Base-by-base conservation (phyloP, 1,140 invertebrate genomes). In the Goniozus legneri region DNA sequence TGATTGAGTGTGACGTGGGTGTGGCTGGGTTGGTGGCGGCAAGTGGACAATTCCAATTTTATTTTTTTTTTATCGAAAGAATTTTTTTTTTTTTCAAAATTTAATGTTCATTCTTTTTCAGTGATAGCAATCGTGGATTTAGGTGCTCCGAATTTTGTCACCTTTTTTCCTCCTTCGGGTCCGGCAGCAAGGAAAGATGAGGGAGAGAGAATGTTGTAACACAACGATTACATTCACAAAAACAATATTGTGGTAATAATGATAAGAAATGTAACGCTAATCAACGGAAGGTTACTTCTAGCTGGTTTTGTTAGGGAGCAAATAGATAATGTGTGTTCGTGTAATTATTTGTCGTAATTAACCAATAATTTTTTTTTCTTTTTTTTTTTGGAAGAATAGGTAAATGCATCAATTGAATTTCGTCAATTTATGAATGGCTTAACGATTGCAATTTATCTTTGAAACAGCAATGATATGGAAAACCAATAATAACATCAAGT, bases 91-190 rank as follows among this genome's bases (percentile, higher is more conserved):
- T 51, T 43, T 35, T 56, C 33, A 48, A n/a, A n/a, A n/a, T n/a
- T n/a, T n/a, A n/a, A n/a, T n/a, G n/a, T n/a, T 43, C 22, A 53
- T 35, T 43, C 24, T 50, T 47, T 54, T 27, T 27, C 24, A 50
- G 64, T 68, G 68, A 64, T 71, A 63, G 58, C 65, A 71, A 76
- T 76, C 54, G 62, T 75, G 68, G 64, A 69, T 64, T 71, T 75
- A 81, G 76, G 75, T 78, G 77, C 76, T 79, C 76, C 80, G 73
- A 75, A 79, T 75, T 73, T 77, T 78, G 81, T 83, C 82, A 83
- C 82, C 82, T 84, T 83, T 83, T 82, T 80, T 82, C 81, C 82
- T 84, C 80, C 81, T 82, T 78, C 71, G 76, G 67, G 76, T 77
- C 72, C 75, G 69, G 77, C 79, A 81, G 79, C 78, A 79, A 65